Conservation (phyloP, 2,797 vertebrate species). For the Sebastes paucispinis region DNA sequence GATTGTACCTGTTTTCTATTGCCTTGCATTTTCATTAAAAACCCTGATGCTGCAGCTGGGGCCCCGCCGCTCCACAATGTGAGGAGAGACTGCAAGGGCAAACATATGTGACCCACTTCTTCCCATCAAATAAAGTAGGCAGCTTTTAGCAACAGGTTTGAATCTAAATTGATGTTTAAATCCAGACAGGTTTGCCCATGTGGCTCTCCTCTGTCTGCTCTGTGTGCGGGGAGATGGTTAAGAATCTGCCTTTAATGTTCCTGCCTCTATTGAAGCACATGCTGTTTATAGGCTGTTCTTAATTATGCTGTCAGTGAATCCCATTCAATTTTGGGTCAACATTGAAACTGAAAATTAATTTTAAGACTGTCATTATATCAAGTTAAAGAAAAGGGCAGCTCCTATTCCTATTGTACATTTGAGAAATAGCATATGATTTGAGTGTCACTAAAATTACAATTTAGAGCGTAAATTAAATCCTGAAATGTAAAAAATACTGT, state of each 20-base stretch:
- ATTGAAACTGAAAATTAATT: conserved; percentile 61
- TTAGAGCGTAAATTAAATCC: not conserved
- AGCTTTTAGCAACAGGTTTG: conserved; percentile 85
- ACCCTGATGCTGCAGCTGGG: conserved; percentile 84
- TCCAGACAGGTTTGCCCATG: conserved; percentile 82
- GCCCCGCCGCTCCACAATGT: conserved; percentile 80
- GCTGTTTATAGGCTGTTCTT: conserved; percentile 70
- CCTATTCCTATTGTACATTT: conserved; percentile 5
- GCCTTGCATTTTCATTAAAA: conserved; percentile 87
- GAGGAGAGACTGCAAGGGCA: conserved; percentile 83
- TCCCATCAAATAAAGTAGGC: conserved; percentile 82
- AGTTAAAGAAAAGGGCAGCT: conserved; percentile 22
- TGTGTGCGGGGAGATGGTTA: conserved; percentile 58
- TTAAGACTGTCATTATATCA: conserved; percentile 52
- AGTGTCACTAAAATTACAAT: conserved; percentile 25
- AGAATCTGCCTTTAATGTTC: conserved; percentile 72
- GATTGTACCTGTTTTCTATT: conserved; percentile 87
- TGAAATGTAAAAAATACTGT: not conserved
- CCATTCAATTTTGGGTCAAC: conserved; percentile 64
- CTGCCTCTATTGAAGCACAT: conserved; percentile 69
- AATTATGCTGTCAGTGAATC: conserved; percentile 70
- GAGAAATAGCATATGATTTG: conserved; percentile 19
- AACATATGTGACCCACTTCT: conserved; percentile 85
- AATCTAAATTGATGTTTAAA: conserved; percentile 89
- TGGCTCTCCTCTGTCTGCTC: conserved; percentile 65